Evolutionary conservation across 2,888 invertebrate species (phyloP), one percentile per base, ranked within the genome.

Genomic region (Helleia helle): DNA sequence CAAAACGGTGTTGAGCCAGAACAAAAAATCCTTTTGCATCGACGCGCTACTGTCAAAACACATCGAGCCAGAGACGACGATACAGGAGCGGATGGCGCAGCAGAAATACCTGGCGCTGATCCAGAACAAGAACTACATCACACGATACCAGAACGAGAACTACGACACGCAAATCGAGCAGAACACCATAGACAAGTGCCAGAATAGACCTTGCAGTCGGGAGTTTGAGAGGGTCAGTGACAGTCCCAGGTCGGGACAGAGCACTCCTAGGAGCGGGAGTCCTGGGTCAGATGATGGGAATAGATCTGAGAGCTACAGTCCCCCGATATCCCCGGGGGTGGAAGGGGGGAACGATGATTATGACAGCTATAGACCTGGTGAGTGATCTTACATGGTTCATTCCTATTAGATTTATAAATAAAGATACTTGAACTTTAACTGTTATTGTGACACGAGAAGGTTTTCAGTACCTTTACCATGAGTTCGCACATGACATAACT

Each of bases 21-120:
- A 52, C 0, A 91, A 91, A 51, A 92, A 93, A 38, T 95, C 95
- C 0, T 96, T 96, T 63, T 95, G 96, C 63, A 96, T 96, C 51
- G 96, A 96, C 61, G 95, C 96, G 0, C 71, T 96, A 2, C 72
- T 96, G 2, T 94, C 94, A 0, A 87, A 89, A 39, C 72, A 76
- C 7, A 55, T 70, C 0, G 65, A 68, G 31, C 66, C 60, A 5
- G 75, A 70, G 15, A 55, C 47, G 8, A 80, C 75, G 1, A 47
- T 72, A 0, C 73, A 71, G 27, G 76, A 77, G 1, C 63, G 65
- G 27, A 62, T 76, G 55, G 55, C 72, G 0, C 77, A 84, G 2
- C 75, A 86, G 14, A 83, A 81, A 36, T 81, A 73, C 41, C 28
- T 84, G 11, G 67, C 70, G 0, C 54, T 79, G 2, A 73, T 84